Evolutionary conservation across 1,140 invertebrate genomes (phyloP), one percentile per base, ranked within the genome.

Genomic region (Coenobita brevimanus): DNA sequence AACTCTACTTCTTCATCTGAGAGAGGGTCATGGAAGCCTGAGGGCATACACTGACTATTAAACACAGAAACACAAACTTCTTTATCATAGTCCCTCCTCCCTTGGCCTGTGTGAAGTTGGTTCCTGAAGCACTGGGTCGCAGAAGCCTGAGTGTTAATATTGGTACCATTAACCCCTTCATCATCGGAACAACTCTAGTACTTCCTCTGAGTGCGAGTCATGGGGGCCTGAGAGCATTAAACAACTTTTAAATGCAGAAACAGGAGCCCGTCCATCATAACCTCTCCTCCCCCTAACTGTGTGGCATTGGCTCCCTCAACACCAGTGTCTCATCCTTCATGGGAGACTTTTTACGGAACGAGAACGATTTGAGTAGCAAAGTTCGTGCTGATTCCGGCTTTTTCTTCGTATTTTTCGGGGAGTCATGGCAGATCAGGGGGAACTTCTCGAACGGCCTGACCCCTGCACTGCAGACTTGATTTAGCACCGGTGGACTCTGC

Each of bases 331-430:
- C 89, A 43, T 86, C 89, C 81, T 85, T 80, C 21, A 50, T 46
- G 13, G 83, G 82, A 60, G 73, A 84, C 73, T 81, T 86, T 54
- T 80, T 82, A 60, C 75, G 79, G 62, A 89, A 76, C 8, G 85
- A 88, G 60, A 88, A 84, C 17, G 89, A 76, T 43, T 91, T 87
- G 78, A 89, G 82, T 33, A 88, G n/a, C 33, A 88, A 78, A 41
- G 79, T 71, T 60, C 79, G 60, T 2, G 86, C 46, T 10, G 80
- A 88, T 30, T 88, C 86, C n/a, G 64, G 54, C 27, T 82, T 75
- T 33, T 88, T 88, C 46, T 88, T 88, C 1, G 36, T 36, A 30
- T 75, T 75, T 54, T 82, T 88, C 3, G 82, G 82, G 21, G 82
- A 85, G 38, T 60, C 82, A 33, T 64, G 54, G 24, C 30, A 78